Conservation (phyloP, 2,888 invertebrate species). For the Uropetala carovei region DNA sequence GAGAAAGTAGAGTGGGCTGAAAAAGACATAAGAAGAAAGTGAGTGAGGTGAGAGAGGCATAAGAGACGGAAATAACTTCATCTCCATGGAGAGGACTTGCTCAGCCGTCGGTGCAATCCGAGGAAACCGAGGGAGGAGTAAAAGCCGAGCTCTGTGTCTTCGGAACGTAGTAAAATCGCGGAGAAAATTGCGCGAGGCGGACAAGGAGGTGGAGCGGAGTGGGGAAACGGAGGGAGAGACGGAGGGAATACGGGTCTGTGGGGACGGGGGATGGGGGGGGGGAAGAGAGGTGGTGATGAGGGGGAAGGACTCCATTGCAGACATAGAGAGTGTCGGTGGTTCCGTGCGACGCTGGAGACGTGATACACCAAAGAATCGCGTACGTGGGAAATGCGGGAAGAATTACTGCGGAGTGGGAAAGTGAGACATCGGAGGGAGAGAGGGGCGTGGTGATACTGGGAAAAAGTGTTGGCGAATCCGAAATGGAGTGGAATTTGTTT, state of each 20-base stretch:
- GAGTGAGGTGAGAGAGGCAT: conserved; percentile 20
- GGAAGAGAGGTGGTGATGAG: background rate
- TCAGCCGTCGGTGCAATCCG: conserved; percentile 17
- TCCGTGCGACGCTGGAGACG: too few relatives aligned
- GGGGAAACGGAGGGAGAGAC: background rate
- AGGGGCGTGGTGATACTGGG: background rate
- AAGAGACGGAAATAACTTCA: conserved; percentile 59
- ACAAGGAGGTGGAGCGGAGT: background rate
- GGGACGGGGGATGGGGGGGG: background rate
- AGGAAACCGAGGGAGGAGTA: background rate
- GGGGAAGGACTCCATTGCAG: too few relatives aligned
- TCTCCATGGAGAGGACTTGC: background rate
- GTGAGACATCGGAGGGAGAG: background rate
- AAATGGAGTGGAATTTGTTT: too few relatives aligned
- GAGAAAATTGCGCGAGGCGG: conserved; percentile 48
- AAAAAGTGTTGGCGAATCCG: background rate
- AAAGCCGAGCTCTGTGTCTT: conserved; percentile 39
- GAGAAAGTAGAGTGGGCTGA: background rate
- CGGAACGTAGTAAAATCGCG: conserved; percentile 59
- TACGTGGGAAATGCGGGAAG: conserved; percentile 3
- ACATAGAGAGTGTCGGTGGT: too few relatives aligned
- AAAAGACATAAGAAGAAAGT: background rate
- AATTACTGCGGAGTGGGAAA: background rate
- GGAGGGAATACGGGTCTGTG: background rate
- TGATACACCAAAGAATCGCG: background rate